Base-by-base conservation (phyloP, 2,888 invertebrate species). In the Tanaodytes sp. region DNA sequence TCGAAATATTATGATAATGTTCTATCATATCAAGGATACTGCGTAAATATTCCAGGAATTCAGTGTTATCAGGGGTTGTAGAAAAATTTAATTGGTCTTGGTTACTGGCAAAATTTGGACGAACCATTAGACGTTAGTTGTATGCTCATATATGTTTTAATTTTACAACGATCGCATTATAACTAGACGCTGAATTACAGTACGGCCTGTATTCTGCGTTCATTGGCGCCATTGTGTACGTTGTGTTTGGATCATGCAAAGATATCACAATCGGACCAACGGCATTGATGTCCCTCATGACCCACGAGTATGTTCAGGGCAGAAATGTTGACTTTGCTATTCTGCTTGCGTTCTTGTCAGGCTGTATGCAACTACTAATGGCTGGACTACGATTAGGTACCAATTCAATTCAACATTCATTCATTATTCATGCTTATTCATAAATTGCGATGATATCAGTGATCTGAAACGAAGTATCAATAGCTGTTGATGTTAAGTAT, bases 161-260 rank as follows among this genome's bases (percentile, higher is more conserved):
- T 33, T 46, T 46, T 46, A 46, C 46, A 18, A 18, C n/a, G 8
- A 12, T 55, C 5, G 9, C 14, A 30, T 58, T 52, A 18, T 55
- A 45, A 54, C 14, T 12, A 48, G 8, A 39, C 63, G 46, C 54
- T 45, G 15, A 42, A 61, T 71, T 65, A 12, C 88, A 97, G 95
- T 96, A 95, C 86, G 97, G 97, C 2, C 88, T 98, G 48, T 97
- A 97, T 86, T 96, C 97, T 0, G 93, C 97, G 0, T 97, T 97
- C 85, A 90, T 96, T 86, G 96, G 97, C 1, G 96, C 96, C 79
- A 93, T 97, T 84, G 89, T 97, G 33, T 98, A 97, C 86, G 91
- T 93, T 48, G 84, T 97, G 64, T 91, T 97, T 76, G 97, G 97
- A 19, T 94, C 95, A 46, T 93, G 93, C 81, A 93, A 93, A 75